These are phyloP conservation scores for Spheniscus humboldti DNA, from an alignment of 2,797 vertebrate species.

Conservation along the genomic window DNA sequence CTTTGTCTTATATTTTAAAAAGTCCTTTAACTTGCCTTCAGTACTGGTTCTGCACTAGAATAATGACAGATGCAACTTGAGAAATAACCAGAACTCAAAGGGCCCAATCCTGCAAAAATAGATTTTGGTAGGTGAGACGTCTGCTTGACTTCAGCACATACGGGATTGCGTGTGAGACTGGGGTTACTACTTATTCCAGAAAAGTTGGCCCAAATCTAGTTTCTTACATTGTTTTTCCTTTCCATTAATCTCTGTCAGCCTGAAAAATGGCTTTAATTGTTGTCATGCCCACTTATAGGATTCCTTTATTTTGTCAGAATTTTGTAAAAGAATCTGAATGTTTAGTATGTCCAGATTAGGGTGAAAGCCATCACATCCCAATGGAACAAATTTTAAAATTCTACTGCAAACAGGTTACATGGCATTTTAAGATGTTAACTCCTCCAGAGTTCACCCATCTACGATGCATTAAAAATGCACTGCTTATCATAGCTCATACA, in stretches of 20 bases:
- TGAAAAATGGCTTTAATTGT: not conserved
- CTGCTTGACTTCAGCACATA: not conserved
- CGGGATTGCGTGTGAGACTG: not conserved
- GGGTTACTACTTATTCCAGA: not conserved
- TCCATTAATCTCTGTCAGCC: not conserved
- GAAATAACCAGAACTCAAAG: not conserved
- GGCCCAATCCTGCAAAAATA: not conserved
- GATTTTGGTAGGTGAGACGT: not conserved
- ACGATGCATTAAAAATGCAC: not conserved
- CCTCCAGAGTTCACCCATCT: not conserved
- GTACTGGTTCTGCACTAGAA: not conserved
- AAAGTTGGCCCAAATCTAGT: not conserved
- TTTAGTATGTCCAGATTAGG: not conserved
- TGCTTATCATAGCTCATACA: not conserved
- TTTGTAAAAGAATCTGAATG: not conserved
- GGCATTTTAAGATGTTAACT: not conserved
- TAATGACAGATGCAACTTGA: not conserved
- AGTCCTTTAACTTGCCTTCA: not conserved
- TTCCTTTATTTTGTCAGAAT: not conserved
- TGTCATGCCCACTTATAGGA: not conserved
- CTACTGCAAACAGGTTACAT: not conserved
- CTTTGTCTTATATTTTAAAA: not conserved
- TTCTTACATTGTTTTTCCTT: not conserved
- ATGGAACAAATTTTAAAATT: not conserved
- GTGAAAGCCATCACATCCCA: not conserved